Evolutionary conservation across 2,113 vertebrate genomes (phyloP), one percentile per base, ranked within the genome.

Genomic region (Numida meleagris): DNA sequence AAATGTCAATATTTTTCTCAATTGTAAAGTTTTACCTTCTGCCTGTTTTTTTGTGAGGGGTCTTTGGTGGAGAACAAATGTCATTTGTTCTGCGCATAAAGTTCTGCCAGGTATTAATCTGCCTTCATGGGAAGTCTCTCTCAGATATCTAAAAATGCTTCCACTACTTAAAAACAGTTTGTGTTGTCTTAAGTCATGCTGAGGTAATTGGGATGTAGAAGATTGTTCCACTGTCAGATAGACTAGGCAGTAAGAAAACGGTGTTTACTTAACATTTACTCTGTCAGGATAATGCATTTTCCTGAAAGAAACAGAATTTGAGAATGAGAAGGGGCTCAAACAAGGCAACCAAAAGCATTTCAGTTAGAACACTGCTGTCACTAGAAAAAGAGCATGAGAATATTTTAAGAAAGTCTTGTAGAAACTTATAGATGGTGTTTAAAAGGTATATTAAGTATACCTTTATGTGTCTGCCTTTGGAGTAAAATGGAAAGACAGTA

Each of bases 191-290:
- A 94, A 88, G 55, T 95, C 72, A 38, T 31, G 29, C 65, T 77
- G 95, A 75, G 57, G 12, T 91, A 94, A 88, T 81, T 86, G 40
- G 43, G 40, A 24, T 75, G 46, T 63, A 59, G 91, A 81, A 78
- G 21, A 27, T 43, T 82, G 29, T 74, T 77, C 45, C 23, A 38
- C 31, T 83, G 55, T 83, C 73, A 84, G n/a, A 11, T 40, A 18
- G 4, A 58, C 23, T 46, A 93, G 43, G 27, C 65, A 78, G 31
- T 61, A 81, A 86, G 68, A 83, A 84, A 77, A 0, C 0, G 0
- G 21, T 71, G 40, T 71, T 85, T 86, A 34, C 15, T 86, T 92
- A 29, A 43, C 14, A 36, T 75, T 85, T 74, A 2, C 88, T 86
- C 48, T 72, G 33, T 2, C 34, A 89, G 29, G 38, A 51, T 57